phyloP scores from a whole-genome alignment of 2,113 vertebrate species.

The Gavia stellata region DNA sequence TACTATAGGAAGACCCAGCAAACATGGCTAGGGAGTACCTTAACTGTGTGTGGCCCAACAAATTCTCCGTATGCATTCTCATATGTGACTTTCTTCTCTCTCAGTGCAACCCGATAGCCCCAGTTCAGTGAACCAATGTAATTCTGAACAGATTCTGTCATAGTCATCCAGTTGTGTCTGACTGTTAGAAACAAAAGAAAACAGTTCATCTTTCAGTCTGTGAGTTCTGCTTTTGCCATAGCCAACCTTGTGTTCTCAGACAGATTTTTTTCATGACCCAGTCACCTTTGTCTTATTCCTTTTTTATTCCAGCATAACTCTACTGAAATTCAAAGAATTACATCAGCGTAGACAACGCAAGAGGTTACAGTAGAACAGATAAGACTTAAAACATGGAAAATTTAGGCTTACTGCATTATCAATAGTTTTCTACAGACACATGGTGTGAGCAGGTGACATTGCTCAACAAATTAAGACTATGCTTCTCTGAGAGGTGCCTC shows the following conservation, averaged over 20 bases:
- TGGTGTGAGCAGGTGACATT: neutral
- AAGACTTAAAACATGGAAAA: neutral
- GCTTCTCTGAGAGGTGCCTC: neutral
- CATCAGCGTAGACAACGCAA: neutral
- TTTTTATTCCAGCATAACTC: neutral
- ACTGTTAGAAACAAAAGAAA: constrained; percentile 59
- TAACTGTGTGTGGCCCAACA: constrained; percentile 74
- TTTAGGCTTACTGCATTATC: neutral
- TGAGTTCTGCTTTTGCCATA: neutral
- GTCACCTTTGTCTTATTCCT: neutral
- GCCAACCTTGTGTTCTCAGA: neutral
- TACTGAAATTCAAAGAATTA: neutral
- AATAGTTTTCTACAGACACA: neutral
- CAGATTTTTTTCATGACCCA: neutral
- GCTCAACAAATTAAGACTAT: neutral
- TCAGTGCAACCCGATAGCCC: constrained; percentile 75
- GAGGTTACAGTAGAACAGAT: neutral
- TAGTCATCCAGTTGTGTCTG: constrained; percentile 76
- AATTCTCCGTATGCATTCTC: constrained; percentile 79
- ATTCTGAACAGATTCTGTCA: constrained; percentile 78
- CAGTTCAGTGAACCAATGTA: constrained; percentile 77
- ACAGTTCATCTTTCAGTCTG: neutral
- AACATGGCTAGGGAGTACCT: constrained; percentile 62
- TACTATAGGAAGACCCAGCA: neutral
- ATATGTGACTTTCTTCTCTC: constrained; percentile 72